These are phyloP conservation scores for Myodes glareolus DNA, from an alignment of 2,113 vertebrate species.

Conservation along the genomic window DNA sequence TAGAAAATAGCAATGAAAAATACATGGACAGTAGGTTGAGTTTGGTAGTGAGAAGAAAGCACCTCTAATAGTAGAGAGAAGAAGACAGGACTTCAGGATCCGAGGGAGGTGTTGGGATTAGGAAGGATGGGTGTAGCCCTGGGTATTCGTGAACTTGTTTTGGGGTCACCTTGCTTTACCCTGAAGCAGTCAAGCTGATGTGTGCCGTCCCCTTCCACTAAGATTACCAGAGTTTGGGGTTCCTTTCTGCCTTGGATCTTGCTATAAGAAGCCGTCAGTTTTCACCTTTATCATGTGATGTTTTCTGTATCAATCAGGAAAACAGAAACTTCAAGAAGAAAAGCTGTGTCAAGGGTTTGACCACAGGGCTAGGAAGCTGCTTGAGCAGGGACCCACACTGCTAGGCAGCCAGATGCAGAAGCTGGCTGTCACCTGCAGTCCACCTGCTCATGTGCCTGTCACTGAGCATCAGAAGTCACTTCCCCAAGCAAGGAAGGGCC, in stretches of 20 bases:
- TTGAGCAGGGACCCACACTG: not conserved
- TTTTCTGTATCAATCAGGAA: not conserved
- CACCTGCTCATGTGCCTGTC: not conserved
- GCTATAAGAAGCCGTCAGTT: not conserved
- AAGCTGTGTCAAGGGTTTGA: no score
- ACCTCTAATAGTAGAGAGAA: not conserved
- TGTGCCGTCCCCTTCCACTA: not conserved
- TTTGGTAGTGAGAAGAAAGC: not conserved
- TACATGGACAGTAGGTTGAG: not conserved
- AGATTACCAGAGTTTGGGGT: not conserved
- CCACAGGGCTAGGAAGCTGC: not conserved
- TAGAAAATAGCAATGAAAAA: not conserved
- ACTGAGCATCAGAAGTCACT: not conserved
- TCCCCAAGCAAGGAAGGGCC: not conserved
- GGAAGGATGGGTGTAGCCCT: no score
- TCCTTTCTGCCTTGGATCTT: not conserved
- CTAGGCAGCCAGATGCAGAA: not conserved
- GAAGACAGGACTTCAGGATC: not conserved
- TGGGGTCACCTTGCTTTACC: not conserved
- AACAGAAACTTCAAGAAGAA: not conserved
- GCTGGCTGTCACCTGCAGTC: fast-evolving
- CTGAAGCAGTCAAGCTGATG: not conserved
- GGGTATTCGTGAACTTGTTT: not conserved
- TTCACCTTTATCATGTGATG: not conserved
- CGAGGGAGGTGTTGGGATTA: not conserved